Evolutionary conservation across 2,113 vertebrate species (phyloP).

Genomic region (Phalacrocorax pelagicus): DNA sequence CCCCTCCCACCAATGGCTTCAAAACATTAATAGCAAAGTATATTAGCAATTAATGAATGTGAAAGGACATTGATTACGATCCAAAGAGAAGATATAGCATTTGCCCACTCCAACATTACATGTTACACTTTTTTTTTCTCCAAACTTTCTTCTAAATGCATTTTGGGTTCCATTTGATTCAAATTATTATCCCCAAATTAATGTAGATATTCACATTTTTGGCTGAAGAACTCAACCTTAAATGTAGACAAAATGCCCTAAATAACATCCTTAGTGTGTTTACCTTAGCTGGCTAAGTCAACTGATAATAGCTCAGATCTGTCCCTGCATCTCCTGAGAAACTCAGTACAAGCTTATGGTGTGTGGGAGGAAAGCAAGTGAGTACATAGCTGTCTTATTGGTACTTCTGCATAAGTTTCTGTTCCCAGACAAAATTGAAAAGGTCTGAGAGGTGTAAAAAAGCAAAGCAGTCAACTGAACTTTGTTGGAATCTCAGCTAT

Average conservation of each 20-base stretch:
- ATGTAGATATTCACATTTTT: background rate
- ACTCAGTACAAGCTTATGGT: background rate
- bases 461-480: background rate
- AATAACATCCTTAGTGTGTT: background rate
- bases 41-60: background rate
- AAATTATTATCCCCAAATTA: background rate
- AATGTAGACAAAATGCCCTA: background rate
- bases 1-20: background rate
- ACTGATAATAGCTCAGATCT: background rate
- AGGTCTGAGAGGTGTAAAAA: background rate
- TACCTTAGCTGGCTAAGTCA: background rate
- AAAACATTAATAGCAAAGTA: background rate
- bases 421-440: background rate
- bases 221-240: background rate
- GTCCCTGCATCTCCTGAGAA: background rate
- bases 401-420: background rate
- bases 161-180: background rate
- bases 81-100: background rate
- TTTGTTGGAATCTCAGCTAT: background rate
- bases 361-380: background rate
- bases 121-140: background rate
- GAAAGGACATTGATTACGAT: background rate
- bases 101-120: background rate
- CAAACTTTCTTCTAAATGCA: background rate
- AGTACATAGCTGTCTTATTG: background rate